These are phyloP conservation scores for Cantharis flavilabris DNA, from an alignment of 2,888 invertebrate species.

Conservation along the genomic window DNA sequence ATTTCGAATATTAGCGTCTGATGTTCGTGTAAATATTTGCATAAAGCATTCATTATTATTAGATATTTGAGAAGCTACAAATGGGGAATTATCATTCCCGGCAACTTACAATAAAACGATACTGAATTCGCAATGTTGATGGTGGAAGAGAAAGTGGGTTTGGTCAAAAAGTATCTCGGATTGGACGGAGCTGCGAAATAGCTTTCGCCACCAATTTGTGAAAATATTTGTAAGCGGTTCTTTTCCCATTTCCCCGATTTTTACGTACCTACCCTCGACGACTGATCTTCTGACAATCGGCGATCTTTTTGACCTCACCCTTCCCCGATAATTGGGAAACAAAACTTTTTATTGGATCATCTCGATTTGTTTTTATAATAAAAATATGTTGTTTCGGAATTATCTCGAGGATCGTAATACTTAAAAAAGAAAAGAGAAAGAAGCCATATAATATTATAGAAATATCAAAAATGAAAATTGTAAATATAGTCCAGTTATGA, in stretches of 20 bases:
- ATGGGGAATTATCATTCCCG: slow-evolving; percentile 33
- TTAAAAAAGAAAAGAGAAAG: neutral
- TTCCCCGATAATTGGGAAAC: neutral
- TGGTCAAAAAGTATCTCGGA: neutral
- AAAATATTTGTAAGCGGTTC: neutral
- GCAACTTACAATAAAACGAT: slow-evolving; percentile 25
- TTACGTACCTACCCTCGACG: neutral
- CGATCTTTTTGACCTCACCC: neutral
- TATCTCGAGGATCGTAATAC: neutral
- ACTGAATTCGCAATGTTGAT: neutral
- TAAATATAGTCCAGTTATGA: slow-evolving; percentile 59
- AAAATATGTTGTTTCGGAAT: neutral
- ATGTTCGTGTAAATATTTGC: slow-evolving; percentile 46
- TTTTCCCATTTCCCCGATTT: neutral
- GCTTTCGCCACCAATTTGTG: neutral
- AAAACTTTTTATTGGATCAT: neutral
- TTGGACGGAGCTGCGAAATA: neutral
- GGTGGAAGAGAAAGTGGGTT: neutral
- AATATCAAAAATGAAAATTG: slow-evolving; percentile 46
- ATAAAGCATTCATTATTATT: slow-evolving; percentile 35
- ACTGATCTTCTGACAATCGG: neutral
- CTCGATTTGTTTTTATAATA: neutral
- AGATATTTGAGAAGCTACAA: slow-evolving; percentile 24
- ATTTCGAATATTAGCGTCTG: slow-evolving; percentile 39
- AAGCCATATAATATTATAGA: slow-evolving; percentile 24